Percentiles rank a stretch among this genome's conserved stretches.
Evolutionary conservation across 2,888 invertebrate species (phyloP).

Genomic region (Rhagonycha fulva): DNA sequence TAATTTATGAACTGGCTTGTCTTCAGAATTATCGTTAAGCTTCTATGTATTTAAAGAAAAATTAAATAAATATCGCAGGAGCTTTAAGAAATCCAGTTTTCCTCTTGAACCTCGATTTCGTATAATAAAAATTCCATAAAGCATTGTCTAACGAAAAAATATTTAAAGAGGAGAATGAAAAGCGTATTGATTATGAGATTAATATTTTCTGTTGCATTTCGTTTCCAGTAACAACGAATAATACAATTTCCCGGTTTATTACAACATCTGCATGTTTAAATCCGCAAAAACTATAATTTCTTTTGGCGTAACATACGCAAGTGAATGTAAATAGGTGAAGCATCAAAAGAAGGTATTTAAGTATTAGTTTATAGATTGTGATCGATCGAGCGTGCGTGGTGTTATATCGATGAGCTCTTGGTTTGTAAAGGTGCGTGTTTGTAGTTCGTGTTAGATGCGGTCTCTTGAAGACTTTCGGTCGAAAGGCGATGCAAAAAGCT

Average conservation of each 20-base stretch:
- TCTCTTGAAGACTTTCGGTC: constrained; percentile 34
- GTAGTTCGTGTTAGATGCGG: constrained; percentile 39
- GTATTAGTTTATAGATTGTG: constrained; percentile 20
- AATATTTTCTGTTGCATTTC: neutral
- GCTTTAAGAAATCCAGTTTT: neutral
- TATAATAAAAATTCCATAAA: neutral
- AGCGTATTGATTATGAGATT: neutral
- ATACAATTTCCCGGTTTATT: neutral
- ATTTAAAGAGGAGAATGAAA: neutral
- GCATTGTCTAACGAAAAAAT: neutral
- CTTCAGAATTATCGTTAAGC: neutral
- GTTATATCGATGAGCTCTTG: constrained; percentile 17
- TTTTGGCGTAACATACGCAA: constrained; percentile 6
- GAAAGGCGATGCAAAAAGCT: constrained; percentile 24
- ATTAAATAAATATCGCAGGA: neutral
- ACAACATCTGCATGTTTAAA: constrained; percentile 2
- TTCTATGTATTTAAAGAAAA: neutral
- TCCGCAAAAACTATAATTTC: constrained; percentile 1
- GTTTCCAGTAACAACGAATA: neutral
- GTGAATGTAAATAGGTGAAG: neutral
- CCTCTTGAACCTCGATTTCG: neutral
- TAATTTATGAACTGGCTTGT: neutral
- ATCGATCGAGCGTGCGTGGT: constrained; percentile 26
- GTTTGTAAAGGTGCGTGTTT: constrained; percentile 32
- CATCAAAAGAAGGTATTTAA: neutral